These are phyloP conservation scores for Synanthedon formicaeformis DNA, from an alignment of 2,888 invertebrate species.

Conservation along the genomic window DNA sequence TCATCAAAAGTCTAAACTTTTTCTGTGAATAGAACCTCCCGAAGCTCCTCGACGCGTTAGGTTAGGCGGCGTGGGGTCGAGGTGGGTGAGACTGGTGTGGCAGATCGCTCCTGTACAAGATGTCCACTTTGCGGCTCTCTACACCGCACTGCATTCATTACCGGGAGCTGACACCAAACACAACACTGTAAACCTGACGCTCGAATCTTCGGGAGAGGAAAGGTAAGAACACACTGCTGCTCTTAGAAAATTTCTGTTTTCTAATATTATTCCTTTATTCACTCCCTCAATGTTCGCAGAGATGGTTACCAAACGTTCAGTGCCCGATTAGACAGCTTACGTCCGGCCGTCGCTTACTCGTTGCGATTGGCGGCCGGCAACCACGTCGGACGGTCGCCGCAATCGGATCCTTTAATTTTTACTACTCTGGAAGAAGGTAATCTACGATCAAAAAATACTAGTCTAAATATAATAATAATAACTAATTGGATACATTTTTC, in stretches of 20 bases:
- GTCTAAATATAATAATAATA: too few relatives aligned
- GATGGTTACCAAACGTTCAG: conserved; percentile 18
- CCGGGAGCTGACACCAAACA: conserved; percentile 18
- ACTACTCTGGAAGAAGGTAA: conserved; percentile 81
- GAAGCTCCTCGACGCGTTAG: conserved; percentile 72
- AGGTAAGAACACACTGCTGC: conserved; percentile 11
- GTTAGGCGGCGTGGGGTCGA: conserved; percentile 70
- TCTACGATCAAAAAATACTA: background rate
- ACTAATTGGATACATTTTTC: too few relatives aligned
- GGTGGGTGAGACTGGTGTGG: conserved; percentile 73
- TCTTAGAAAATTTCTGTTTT: too few relatives aligned
- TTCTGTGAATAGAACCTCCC: conserved; percentile 70
- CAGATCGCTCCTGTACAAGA: conserved; percentile 12
- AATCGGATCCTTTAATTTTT: conserved; percentile 75
- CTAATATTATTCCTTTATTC: too few relatives aligned
- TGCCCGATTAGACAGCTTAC: conserved; percentile 60
- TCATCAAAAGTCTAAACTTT: background rate
- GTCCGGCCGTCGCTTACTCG: conserved; percentile 77
- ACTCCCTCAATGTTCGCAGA: too few relatives aligned
- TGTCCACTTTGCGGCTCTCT: conserved; percentile 23
- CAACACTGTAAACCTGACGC: conserved; percentile 27
- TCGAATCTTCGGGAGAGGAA: conserved; percentile 16
- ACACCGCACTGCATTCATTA: conserved; percentile 26
- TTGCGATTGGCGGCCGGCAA: conserved; percentile 77
- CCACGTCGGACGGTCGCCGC: conserved; percentile 77